Evolutionary conservation across 2,113 vertebrate species (phyloP).

Genomic region (Mesembrinibis cayennensis): DNA sequence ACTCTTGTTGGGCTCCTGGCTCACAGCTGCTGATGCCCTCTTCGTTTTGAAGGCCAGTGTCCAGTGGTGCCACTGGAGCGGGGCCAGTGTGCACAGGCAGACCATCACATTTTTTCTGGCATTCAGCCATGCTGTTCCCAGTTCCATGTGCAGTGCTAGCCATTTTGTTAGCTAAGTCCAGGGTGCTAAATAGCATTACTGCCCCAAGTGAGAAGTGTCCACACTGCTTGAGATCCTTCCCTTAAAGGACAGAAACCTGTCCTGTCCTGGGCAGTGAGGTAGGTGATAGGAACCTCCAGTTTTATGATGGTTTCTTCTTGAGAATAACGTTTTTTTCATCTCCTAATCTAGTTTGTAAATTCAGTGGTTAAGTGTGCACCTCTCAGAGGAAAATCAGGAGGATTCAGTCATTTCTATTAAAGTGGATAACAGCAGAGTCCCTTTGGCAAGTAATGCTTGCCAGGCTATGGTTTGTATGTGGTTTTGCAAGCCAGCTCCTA

Average conservation of each 20-base stretch:
- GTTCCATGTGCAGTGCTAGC: background rate
- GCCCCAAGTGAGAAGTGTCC: background rate
- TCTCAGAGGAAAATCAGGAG: background rate
- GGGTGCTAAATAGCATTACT: background rate
- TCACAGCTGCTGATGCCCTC: background rate
- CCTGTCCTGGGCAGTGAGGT: background rate
- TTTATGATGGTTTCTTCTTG: background rate
- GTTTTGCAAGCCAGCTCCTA: background rate
- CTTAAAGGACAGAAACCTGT: background rate
- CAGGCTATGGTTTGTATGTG: background rate
- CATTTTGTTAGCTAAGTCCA: background rate
- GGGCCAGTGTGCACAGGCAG: background rate
- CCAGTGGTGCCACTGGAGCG: background rate
- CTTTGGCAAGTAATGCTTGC: background rate
- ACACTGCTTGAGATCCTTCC: background rate
- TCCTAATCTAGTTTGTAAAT: background rate
- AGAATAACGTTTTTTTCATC: background rate
- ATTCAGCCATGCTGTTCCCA: rapidly evolving
- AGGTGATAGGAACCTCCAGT: background rate
- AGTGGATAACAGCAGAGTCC: background rate
- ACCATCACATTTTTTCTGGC: background rate
- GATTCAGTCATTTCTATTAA: background rate
- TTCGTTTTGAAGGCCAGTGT: background rate
- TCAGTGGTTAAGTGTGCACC: background rate
- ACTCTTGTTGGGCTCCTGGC: background rate